Conservation (phyloP, 2,888 invertebrate species). For the Yponomeuta evonymella region DNA sequence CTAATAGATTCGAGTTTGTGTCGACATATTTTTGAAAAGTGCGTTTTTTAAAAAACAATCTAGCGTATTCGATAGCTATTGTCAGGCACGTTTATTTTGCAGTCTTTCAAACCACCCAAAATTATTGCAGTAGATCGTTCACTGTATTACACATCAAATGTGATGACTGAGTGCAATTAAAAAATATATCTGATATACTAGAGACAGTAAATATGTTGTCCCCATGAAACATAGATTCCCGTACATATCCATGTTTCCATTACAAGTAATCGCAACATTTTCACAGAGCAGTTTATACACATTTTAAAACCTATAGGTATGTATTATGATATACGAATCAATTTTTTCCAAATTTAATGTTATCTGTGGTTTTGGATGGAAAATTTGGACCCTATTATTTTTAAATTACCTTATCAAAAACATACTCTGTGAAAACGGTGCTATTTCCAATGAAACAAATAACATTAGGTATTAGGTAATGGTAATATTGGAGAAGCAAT, state of each 20-base stretch:
- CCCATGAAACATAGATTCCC: conserved; percentile 71
- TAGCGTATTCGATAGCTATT: too few species aligned
- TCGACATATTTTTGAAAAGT: too few species aligned
- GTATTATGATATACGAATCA: background rate
- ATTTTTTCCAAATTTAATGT: conserved; percentile 57
- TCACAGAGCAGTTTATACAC: conserved; percentile 51
- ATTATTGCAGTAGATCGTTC: too few species aligned
- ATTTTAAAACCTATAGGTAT: background rate
- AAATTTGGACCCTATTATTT: conserved; percentile 69
- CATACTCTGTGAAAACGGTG: conserved; percentile 61
- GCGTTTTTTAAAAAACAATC: too few species aligned
- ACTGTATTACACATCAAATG: too few species aligned
- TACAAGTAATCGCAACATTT: conserved; percentile 37
- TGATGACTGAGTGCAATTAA: conserved; percentile 13
- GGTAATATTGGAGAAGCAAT: conserved; percentile 38
- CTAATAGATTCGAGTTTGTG: too few species aligned
- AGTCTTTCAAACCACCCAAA: too few species aligned
- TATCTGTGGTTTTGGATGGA: conserved; percentile 66
- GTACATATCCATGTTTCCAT: conserved; percentile 69
- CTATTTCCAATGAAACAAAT: conserved; percentile 29
- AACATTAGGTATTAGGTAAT: conserved; percentile 15
- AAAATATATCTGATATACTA: conserved; percentile 10
- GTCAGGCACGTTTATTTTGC: too few species aligned
- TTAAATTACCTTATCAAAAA: conserved; percentile 30
- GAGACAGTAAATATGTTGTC: conserved; percentile 66